Percentiles rank a stretch among this genome's conserved stretches.
These are phyloP conservation scores for Phrynosoma blainvillii DNA, from an alignment of 2,113 vertebrate species.

Conservation along the genomic window DNA sequence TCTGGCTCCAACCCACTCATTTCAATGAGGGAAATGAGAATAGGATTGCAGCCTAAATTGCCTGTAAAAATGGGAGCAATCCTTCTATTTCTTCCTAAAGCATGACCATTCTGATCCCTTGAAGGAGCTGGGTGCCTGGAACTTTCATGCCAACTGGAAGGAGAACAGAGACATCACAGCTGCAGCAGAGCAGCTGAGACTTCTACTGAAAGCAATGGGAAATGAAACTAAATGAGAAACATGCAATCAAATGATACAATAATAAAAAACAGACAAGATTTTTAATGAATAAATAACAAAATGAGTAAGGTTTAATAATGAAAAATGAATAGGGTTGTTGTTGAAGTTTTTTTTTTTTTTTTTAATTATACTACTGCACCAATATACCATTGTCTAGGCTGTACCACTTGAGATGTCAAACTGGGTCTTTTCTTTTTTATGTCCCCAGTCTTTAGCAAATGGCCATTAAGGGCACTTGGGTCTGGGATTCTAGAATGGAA, in stretches of 20 bases:
- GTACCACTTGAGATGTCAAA: too few species aligned
- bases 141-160: not conserved
- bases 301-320: not conserved
- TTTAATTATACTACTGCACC: too few species aligned
- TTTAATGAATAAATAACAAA: not conserved
- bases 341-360: too few species aligned
- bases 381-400: too few species aligned
- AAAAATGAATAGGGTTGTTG: not conserved
- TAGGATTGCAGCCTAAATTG: not conserved
- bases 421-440: too few species aligned
- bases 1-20: not conserved
- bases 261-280: not conserved
- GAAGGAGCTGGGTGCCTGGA: not conserved
- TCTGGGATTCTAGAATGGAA: too few species aligned
- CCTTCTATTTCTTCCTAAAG: too few species aligned
- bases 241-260: not conserved
- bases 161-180: not conserved
- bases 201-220: not conserved
- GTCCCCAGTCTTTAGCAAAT: too few species aligned
- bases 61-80: not conserved
- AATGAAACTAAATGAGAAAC: not conserved
- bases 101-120: not conserved
- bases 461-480: too few species aligned
- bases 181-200: not conserved
- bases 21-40: not conserved